Conservation (phyloP, 2,113 vertebrate species). For the Atractosteus spatula region DNA sequence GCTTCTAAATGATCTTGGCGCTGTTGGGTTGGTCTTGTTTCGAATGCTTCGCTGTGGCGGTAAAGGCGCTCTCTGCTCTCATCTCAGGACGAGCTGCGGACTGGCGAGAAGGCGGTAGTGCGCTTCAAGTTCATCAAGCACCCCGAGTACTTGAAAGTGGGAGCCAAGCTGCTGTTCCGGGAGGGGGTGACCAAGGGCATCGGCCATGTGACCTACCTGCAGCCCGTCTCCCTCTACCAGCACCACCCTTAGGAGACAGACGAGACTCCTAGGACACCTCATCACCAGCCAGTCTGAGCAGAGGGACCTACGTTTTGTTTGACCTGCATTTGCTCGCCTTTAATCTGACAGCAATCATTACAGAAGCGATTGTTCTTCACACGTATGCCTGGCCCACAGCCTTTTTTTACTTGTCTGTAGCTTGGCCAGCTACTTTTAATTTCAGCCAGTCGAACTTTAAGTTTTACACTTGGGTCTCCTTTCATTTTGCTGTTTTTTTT, state of each 20-base stretch:
- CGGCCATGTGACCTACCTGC: constrained; percentile 89
- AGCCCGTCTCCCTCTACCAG: constrained; percentile 66
- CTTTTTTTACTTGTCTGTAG: too few species aligned
- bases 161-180: constrained; percentile 93
- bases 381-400: too few species aligned
- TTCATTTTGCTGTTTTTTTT: too few species aligned
- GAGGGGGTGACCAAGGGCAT: constrained; percentile 96
- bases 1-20: too few species aligned
- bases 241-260: constrained; percentile 28
- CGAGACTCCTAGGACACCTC: not conserved
- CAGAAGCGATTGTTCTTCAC: too few species aligned
- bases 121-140: constrained; percentile 95
- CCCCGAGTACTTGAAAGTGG: constrained; percentile 94
- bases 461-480: too few species aligned
- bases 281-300: constrained; percentile 4
- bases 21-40: too few species aligned
- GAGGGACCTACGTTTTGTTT: constrained; percentile 9
- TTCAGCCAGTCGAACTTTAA: too few species aligned
- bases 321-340: not conserved
- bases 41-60: too few species aligned
- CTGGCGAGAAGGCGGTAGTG: constrained; percentile 95
- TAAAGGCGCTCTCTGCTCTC: not conserved
- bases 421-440: too few species aligned
- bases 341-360: not conserved
- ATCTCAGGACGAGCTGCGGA: constrained; percentile 87